A percentile compares a stretch with the other conserved stretches of the same genome.
Conservation (phyloP, 2,797 vertebrate genomes). For the Urocyon cinereoargenteus region DNA sequence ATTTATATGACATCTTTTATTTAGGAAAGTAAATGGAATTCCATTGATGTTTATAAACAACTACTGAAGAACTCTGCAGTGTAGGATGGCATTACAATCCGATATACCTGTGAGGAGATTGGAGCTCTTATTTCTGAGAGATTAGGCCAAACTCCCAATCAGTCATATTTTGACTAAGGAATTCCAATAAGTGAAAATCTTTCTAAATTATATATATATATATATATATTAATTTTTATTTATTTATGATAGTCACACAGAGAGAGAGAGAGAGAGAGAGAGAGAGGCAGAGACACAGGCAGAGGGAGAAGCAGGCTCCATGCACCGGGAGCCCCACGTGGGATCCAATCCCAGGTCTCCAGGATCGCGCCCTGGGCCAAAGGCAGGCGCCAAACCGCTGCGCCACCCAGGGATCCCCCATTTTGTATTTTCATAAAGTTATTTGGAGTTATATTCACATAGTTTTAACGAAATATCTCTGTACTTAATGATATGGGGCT, state of each 20-base stretch:
- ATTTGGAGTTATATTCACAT: background rate
- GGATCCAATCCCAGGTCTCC: too few species aligned
- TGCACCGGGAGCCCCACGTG: too few species aligned
- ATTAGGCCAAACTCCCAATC: background rate
- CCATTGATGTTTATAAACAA: background rate
- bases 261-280: too few species aligned
- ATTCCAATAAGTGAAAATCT: background rate
- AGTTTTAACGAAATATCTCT: background rate
- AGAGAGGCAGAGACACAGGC: too few species aligned
- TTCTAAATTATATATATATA: background rate
- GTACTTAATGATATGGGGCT: background rate
- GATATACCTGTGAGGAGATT: background rate
- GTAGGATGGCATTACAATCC: background rate
- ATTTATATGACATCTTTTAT: constrained; percentile 50
- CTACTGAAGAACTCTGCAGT: background rate
- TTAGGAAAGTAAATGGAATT: constrained; percentile 23
- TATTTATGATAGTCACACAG: too few species aligned
- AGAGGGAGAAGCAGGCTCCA: too few species aligned
- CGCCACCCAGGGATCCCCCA: too few species aligned
- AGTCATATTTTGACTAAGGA: background rate
- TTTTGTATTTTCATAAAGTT: background rate
- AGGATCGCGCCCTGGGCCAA: too few species aligned
- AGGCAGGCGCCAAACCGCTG: too few species aligned
- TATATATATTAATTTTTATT: too few species aligned
- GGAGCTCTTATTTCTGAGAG: background rate